Percentiles rank a stretch among this genome's conserved stretches.
These are phyloP conservation scores for Cricetomys ansorgei DNA, from an alignment of 2,113 vertebrate genomes.

Conservation along the genomic window DNA sequence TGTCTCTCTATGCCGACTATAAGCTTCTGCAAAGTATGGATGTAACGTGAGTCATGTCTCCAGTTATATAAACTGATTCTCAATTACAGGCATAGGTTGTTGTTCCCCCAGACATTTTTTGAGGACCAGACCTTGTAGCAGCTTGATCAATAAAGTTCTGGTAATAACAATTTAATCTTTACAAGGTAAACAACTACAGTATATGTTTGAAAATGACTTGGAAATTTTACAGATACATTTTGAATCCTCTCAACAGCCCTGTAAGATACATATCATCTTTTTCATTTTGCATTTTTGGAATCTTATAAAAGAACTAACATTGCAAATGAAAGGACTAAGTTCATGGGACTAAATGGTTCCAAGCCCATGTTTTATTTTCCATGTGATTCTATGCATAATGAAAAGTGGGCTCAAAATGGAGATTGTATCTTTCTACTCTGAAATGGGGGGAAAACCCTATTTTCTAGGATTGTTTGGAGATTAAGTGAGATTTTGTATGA, in stretches of 20 bases:
- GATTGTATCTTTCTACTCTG: background rate
- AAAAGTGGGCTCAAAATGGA: slow-evolving; percentile 32
- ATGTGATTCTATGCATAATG: background rate
- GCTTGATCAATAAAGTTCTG: slow-evolving; percentile 1
- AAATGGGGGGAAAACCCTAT: background rate
- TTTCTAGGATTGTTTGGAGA: slow-evolving; percentile 11
- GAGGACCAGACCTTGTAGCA: background rate
- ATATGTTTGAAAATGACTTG: background rate
- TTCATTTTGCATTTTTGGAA: slow-evolving; percentile 3
- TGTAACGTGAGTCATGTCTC: slow-evolving; percentile 24
- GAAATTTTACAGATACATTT: slow-evolving; percentile 28
- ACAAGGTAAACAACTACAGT: background rate
- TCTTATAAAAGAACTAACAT: slow-evolving; percentile 39
- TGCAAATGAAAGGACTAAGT: slow-evolving; percentile 46
- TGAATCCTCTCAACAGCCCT: background rate
- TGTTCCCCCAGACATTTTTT: background rate
- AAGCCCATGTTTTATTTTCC: background rate
- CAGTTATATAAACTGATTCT: slow-evolving; percentile 47
- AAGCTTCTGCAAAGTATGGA: slow-evolving; percentile 46
- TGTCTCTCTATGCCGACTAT: background rate
- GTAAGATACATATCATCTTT: slow-evolving; percentile 14
- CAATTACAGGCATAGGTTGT: background rate
- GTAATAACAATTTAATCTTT: background rate
- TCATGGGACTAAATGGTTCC: background rate
- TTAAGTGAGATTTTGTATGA: background rate